These are phyloP conservation scores for Turritopsis dohrnii DNA, from an alignment of 30 jellyfish, hydroid and myxozoan species.

Conservation along the genomic window DNA sequence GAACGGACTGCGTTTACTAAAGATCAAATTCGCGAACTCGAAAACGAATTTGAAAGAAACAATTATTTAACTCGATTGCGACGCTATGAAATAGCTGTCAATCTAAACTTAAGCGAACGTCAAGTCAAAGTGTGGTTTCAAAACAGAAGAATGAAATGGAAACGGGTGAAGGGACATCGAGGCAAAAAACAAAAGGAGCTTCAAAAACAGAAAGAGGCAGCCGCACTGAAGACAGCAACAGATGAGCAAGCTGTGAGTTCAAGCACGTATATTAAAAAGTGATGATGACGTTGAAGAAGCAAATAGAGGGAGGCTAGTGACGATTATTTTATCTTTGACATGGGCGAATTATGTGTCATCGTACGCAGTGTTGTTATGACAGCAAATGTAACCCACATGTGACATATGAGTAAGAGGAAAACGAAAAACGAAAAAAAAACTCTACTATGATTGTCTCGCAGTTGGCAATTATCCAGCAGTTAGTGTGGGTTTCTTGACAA, in stretches of 20 bases:
- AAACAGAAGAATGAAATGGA: slow-evolving; percentile 98
- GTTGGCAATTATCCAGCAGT: no score
- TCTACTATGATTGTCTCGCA: no score
- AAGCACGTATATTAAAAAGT: background rate
- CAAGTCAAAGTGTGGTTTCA: slow-evolving; percentile 99
- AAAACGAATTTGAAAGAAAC: slow-evolving; percentile 84
- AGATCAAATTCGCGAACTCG: slow-evolving; percentile 93
- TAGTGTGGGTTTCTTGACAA: no score
- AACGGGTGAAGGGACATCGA: slow-evolving; percentile 94
- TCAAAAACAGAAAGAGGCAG: background rate
- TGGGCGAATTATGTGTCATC: no score
- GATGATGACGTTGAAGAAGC: background rate
- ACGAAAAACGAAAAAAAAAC: background rate
- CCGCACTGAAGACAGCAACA: background rate
- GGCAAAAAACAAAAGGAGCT: slow-evolving; percentile 37
- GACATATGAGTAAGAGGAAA: background rate
- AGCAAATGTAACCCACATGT: background rate
- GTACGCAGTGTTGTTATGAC: background rate
- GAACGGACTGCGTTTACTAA: slow-evolving; percentile 97
- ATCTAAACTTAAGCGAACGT: slow-evolving; percentile 80
- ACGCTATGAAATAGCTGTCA: slow-evolving; percentile 98
- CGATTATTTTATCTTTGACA: no score
- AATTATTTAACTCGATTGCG: slow-evolving; percentile 94
- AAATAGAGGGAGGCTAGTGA: no score
- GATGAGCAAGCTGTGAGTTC: background rate